Percentiles rank a stretch among this genome's conserved stretches.
Conservation (phyloP, 1,140 invertebrate genomes). For the Camponotus floridanus region DNA sequence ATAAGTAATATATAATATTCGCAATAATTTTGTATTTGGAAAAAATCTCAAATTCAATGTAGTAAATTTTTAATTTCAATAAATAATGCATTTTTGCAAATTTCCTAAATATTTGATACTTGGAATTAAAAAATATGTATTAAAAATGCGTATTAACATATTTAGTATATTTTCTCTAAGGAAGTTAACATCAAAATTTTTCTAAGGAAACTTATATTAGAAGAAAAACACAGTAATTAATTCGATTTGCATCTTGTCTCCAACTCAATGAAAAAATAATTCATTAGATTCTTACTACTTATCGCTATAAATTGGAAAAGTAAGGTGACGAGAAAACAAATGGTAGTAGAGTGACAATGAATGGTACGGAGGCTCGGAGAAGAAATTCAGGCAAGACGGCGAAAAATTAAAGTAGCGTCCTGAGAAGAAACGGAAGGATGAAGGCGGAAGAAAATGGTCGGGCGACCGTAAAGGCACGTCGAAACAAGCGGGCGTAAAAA, state of each 20-base stretch:
- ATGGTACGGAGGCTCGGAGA: conserved; percentile 50
- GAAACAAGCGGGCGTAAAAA: conserved; percentile 80
- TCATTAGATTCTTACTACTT: conserved; percentile 23
- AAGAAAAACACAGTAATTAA: neutral
- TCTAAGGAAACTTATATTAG: neutral
- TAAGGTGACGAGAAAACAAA: conserved; percentile 32
- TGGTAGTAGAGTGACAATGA: conserved; percentile 7
- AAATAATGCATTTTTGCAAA: neutral
- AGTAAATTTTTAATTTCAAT: neutral
- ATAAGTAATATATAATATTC: neutral
- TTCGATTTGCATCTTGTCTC: conserved; percentile 11
- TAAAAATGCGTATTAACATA: neutral
- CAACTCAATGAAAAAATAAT: neutral
- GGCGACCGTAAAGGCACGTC: conserved; percentile 75
- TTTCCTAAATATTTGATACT: too few relatives aligned
- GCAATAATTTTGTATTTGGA: conserved; percentile 1
- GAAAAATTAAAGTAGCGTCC: conserved; percentile 60
- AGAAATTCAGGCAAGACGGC: conserved; percentile 65
- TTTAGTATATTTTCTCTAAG: too few relatives aligned
- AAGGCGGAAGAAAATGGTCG: conserved; percentile 58
- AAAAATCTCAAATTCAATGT: too few relatives aligned
- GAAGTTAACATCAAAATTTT: neutral
- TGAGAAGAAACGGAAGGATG: conserved; percentile 52
- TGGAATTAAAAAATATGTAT: neutral
- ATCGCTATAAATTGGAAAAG: conserved; percentile 37